Evolutionary conservation across 2,797 vertebrate species (phyloP).

Genomic region (Botia kubotai): DNA sequence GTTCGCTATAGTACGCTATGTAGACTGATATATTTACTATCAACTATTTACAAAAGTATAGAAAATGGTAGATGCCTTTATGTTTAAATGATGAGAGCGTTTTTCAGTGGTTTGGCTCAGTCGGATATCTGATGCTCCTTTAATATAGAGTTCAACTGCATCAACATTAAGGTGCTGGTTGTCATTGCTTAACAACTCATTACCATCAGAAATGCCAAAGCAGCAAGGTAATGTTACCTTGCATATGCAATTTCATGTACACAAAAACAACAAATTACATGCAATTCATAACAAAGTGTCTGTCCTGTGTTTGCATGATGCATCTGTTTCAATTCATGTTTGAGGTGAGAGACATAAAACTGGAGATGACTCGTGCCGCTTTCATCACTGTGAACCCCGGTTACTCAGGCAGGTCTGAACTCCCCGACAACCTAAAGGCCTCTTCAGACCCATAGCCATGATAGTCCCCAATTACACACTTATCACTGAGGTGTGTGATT

Average conservation of each 20-base stretch:
- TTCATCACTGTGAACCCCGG: slow-evolving; percentile 94
- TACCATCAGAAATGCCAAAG: slow-evolving; percentile 87
- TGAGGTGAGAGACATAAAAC: slow-evolving; percentile 87
- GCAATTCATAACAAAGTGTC: slow-evolving; percentile 3
- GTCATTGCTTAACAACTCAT: slow-evolving; percentile 90
- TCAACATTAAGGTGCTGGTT: slow-evolving; percentile 88
- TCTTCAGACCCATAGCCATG: slow-evolving; percentile 89
- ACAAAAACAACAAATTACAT: background rate
- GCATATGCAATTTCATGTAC: background rate
- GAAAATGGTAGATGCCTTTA: too few relatives aligned
- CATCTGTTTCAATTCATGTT: slow-evolving; percentile 86
- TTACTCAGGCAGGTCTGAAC: slow-evolving; percentile 86
- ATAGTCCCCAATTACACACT: slow-evolving; percentile 90
- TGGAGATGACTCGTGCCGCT: slow-evolving; percentile 86
- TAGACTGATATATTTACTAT: too few relatives aligned
- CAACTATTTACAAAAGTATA: too few relatives aligned
- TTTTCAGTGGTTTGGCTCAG: too few relatives aligned
- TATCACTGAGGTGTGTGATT: slow-evolving; percentile 83
- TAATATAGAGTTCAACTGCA: slow-evolving; percentile 50
- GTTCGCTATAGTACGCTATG: too few relatives aligned
- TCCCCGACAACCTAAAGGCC: slow-evolving; percentile 89
- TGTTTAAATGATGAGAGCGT: too few relatives aligned
- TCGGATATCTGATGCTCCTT: too few relatives aligned
- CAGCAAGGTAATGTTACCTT: slow-evolving; percentile 77
- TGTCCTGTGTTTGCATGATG: slow-evolving; percentile 42